Evolutionary conservation across 1,140 invertebrate genomes (phyloP).

Genomic region (Chlorops oryzae): DNA sequence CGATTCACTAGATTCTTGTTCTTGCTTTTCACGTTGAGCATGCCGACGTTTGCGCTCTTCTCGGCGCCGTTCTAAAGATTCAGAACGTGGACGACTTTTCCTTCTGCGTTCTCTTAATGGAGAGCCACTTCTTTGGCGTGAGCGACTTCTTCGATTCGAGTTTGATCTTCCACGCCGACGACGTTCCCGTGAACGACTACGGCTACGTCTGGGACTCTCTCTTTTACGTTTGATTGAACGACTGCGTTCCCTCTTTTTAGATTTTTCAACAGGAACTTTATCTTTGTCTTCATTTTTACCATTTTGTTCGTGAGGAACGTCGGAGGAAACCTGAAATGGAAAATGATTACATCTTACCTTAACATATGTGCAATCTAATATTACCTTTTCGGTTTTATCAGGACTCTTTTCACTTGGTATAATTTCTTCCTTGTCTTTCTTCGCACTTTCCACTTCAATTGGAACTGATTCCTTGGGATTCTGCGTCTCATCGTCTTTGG

Average conservation of each 20-base stretch:
- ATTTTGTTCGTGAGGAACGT: background rate
- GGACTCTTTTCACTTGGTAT: background rate
- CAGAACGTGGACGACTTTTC: slow-evolving; percentile 25
- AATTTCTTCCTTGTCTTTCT: background rate
- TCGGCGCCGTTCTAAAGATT: slow-evolving; percentile 32
- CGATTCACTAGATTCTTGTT: slow-evolving; percentile 17
- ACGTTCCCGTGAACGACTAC: background rate
- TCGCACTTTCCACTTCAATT: background rate
- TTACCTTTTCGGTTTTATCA: background rate
- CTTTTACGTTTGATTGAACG: background rate
- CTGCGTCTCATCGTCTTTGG: too few relatives aligned
- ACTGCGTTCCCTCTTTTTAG: background rate
- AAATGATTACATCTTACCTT: too few relatives aligned
- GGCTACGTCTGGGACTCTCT: background rate
- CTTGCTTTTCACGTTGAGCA: slow-evolving; percentile 27
- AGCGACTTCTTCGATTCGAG: too few relatives aligned
- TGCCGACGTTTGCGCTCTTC: slow-evolving; percentile 32
- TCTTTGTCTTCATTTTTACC: background rate
- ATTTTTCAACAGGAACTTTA: background rate
- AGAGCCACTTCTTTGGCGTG: slow-evolving; percentile 18
- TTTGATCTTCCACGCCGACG: slow-evolving; percentile 9
- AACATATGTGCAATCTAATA: background rate
- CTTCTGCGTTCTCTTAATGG: slow-evolving; percentile 20
- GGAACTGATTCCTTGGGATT: too few relatives aligned
- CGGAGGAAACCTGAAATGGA: too few relatives aligned